phyloP scores from a whole-genome alignment of 2,113 vertebrate genomes.

The Illadopsis cleaveri region DNA sequence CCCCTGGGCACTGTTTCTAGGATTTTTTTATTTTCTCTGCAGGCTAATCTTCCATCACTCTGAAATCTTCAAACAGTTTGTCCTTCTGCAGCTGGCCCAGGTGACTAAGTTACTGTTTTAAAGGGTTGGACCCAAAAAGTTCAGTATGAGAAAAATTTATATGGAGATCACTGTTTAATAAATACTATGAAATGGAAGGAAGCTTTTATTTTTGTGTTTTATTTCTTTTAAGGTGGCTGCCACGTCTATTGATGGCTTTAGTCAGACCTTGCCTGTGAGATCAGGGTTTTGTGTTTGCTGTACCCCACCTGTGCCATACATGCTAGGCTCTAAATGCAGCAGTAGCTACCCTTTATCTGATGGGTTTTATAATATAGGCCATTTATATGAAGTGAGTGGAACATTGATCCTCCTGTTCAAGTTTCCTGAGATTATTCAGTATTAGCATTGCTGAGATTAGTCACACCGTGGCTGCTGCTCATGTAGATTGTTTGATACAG shows the following conservation, averaged over 20 bases:
- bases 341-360: not conserved
- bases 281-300: not conserved
- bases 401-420: conserved; percentile 40
- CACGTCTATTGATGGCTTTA: not conserved
- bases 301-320: not conserved
- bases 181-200: not conserved
- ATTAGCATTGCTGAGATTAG: conserved; percentile 41
- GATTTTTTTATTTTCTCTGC: not conserved
- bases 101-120: not conserved
- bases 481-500: conserved; percentile 35
- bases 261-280: not conserved
- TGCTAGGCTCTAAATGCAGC: not conserved
- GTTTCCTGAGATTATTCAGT: conserved; percentile 26
- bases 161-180: not conserved
- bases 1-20: not conserved
- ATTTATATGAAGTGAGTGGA: conserved; percentile 6
- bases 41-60: not conserved
- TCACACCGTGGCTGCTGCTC: not conserved
- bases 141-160: not conserved
- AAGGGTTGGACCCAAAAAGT: not conserved
- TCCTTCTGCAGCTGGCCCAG: not conserved
- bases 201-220: not conserved
- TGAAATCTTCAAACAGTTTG: not conserved
- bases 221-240: not conserved
- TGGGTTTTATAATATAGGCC: not conserved